Evolutionary conservation across 2,888 invertebrate species (phyloP).

Genomic region (Coenonympha arcania): DNA sequence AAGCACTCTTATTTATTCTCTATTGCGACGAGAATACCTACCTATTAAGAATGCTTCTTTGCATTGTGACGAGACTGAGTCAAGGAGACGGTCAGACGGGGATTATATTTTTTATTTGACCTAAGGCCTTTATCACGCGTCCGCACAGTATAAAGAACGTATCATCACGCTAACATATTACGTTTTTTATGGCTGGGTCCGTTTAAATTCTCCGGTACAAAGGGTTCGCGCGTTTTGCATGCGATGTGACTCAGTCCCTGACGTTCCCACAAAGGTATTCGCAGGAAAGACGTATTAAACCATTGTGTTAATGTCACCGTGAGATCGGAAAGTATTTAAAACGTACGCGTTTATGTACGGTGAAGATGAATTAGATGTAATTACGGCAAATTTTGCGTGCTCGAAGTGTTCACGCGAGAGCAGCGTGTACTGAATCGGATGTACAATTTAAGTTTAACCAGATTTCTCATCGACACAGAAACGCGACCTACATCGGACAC

Average conservation of each 20-base stretch:
- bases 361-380: constrained; percentile 24
- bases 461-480: constrained; percentile 64
- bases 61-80: constrained; percentile 32
- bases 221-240: constrained; percentile 48
- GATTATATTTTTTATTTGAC: constrained; percentile 35
- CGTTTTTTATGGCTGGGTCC: constrained; percentile 31
- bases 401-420: constrained; percentile 28
- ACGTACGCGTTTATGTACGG: constrained; percentile 3
- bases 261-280: constrained; percentile 64
- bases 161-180: constrained; percentile 25
- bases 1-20: too few species aligned
- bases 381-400: constrained; percentile 28
- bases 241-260: constrained; percentile 55
- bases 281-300: constrained; percentile 59
- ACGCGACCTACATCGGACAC: constrained; percentile 67
- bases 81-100: constrained; percentile 39
- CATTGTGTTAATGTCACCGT: constrained; percentile 61
- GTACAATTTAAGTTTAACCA: constrained; percentile 35
- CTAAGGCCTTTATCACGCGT: constrained; percentile 31
- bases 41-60: too few species aligned
- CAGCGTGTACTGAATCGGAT: constrained; percentile 29
- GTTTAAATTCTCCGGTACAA: constrained; percentile 33
- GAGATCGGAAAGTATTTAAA: constrained; percentile 42
- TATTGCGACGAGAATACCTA: constrained; percentile 33
- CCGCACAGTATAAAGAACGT: constrained; percentile 19